Conservation (phyloP, 1,140 invertebrate species). For the Neoseiulus cucumeris region DNA sequence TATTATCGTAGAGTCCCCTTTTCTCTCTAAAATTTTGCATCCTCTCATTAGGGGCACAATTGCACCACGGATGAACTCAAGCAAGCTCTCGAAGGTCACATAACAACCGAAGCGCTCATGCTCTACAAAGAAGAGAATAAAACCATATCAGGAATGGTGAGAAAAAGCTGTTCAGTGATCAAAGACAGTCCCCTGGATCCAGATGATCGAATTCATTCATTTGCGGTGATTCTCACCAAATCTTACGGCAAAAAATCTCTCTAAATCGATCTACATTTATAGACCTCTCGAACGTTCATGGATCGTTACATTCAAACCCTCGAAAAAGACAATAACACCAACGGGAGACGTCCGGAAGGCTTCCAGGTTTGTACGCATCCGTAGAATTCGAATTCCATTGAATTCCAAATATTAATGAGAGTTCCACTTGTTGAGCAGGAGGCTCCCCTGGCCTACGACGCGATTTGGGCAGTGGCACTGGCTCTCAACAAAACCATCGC, state of each 20-base stretch:
- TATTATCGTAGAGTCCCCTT: too few species aligned
- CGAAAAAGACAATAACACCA: constrained; percentile 43
- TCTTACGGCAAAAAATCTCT: not conserved
- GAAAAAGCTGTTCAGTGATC: constrained; percentile 18
- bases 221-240: not conserved
- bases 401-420: too few species aligned
- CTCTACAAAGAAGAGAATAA: constrained; percentile 76
- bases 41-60: constrained; percentile 39
- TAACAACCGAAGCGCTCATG: constrained; percentile 95
- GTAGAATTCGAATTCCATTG: constrained; percentile 28
- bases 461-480: constrained; percentile 89
- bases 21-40: too few species aligned
- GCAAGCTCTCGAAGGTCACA: constrained; percentile 78
- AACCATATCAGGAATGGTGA: constrained; percentile 80
- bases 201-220: not conserved
- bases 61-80: constrained; percentile 84
- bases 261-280: too few species aligned
- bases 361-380: too few species aligned
- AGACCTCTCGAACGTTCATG: constrained; percentile 42
- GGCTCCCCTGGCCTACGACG: constrained; percentile 93
- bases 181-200: not conserved
- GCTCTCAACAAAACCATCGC: constrained; percentile 93
- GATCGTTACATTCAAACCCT: constrained; percentile 50
- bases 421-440: constrained; percentile 35
- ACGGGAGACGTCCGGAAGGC: constrained; percentile 64